Base-by-base conservation (phyloP, 2,888 invertebrate species). In the Lycophotia porphyrea region DNA sequence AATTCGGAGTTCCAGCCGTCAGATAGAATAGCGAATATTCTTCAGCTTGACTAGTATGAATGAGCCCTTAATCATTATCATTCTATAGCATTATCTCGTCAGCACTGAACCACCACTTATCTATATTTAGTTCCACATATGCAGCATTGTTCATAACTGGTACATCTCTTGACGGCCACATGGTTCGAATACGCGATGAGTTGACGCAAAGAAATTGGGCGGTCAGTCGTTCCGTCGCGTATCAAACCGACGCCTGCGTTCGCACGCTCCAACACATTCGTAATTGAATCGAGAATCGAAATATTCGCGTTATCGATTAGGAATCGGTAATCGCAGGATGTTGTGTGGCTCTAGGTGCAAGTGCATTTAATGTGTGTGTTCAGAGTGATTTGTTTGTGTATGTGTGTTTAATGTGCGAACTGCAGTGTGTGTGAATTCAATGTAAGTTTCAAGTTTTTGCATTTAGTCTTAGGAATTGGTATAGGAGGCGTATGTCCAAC, bases 161-260 rank as follows among this genome's bases (percentile, higher is more conserved):
- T 87, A 88, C 89, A 84, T 90, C 84, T 88, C 83, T 83, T 80
- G 80, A 84, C 80, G 78, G 87, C 88, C 90, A 92, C 91, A 91
- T 91, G 91, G 90, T 63, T 82, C 64, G 85, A 67, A 81, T 86
- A 84, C 87, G 88, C 86, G 88, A 87, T 87, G 87, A 87, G 90
- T 90, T 89, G 89, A 90, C 88, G 91, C 88, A 84, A 92, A 92
- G 93, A 92, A 92, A 93, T 94, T 93, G 90, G 93, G 92, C 91
- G 91, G 92, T 89, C 94, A 95, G 95, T 95, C 90, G 91, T 81
- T 89, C 82, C 92, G 91, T 84, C 92, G 95, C 93, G 92, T 90
- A 92, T 90, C 93, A 89, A 91, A 90, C 90, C 90, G 92, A 87
- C 93, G 94, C 93, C 86, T 92, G 94, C 93, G 93, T 88, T 80